phyloP scores from a whole-genome alignment of 2,113 vertebrate genomes.

The Datnioides undecimradiatus region DNA sequence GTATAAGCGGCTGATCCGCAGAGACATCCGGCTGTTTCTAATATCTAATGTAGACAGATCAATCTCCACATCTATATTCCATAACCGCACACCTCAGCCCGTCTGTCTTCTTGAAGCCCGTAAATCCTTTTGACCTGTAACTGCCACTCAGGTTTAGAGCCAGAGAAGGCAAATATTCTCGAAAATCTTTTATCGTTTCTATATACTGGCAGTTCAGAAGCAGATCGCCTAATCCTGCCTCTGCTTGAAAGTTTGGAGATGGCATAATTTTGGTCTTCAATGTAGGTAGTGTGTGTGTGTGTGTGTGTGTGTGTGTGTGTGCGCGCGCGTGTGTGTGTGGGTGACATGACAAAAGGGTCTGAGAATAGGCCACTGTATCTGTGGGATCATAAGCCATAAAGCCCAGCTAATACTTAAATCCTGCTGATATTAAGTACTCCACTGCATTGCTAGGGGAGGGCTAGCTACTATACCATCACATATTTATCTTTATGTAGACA shows the following conservation, averaged over 20 bases:
- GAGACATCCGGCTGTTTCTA: conserved; percentile 25
- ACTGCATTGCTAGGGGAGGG: not conserved
- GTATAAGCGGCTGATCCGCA: not conserved
- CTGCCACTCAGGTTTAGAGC: conserved; percentile 60
- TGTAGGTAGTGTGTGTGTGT: not conserved
- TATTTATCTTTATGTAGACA: conserved; percentile 10
- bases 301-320: conserved; percentile 16
- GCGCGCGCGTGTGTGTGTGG: not conserved
- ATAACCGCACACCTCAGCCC: conserved; percentile 19
- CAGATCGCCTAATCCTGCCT: conserved; percentile 34
- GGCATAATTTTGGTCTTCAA: conserved; percentile 30
- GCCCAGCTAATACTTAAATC: conserved; percentile 34
- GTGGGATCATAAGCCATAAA: conserved; percentile 40
- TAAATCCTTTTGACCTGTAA: conserved; percentile 46
- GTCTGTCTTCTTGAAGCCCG: conserved; percentile 11
- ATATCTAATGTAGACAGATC: conserved; percentile 33
- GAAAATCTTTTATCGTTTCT: conserved; percentile 23
- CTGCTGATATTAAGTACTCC: conserved; percentile 25
- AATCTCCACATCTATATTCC: conserved; percentile 40
- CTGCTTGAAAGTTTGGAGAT: conserved; percentile 19
- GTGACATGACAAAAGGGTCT: conserved; percentile 8
- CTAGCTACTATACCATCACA: not conserved
- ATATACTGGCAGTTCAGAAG: conserved; percentile 23
- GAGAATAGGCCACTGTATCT: conserved; percentile 31
- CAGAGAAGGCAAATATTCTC: conserved; percentile 2